These are phyloP conservation scores for Aphidius ervi DNA, from an alignment of 1,140 invertebrate genomes.

Conservation along the genomic window DNA sequence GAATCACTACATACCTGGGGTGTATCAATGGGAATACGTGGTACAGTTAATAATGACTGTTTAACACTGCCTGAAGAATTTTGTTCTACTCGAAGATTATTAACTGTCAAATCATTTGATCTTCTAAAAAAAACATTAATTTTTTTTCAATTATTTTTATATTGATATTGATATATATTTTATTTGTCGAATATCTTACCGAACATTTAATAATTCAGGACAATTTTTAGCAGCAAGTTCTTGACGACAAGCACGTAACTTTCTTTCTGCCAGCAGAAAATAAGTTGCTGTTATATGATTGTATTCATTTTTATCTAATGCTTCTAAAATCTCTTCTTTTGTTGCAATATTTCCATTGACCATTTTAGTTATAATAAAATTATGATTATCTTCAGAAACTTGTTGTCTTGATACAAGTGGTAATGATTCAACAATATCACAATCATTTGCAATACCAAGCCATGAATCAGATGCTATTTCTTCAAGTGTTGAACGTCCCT, in stretches of 20 bases:
- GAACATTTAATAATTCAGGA: slow-evolving; percentile 41
- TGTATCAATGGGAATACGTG: slow-evolving; percentile 59
- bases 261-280: slow-evolving; percentile 92
- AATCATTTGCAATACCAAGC: slow-evolving; percentile 59
- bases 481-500: slow-evolving; percentile 79
- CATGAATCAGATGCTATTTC: slow-evolving; percentile 89
- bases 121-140: slow-evolving; percentile 29
- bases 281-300: slow-evolving; percentile 98
- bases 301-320: slow-evolving; percentile 93
- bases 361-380: slow-evolving; percentile 92
- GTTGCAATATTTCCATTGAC: slow-evolving; percentile 90
- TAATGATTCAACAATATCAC: slow-evolving; percentile 57
- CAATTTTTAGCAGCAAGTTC: slow-evolving; percentile 55
- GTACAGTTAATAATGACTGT: slow-evolving; percentile 56
- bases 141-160: slow-evolving; percentile 4
- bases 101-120: slow-evolving; percentile 37
- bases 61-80: slow-evolving; percentile 42
- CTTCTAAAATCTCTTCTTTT: slow-evolving; percentile 88
- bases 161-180: slow-evolving; percentile 9
- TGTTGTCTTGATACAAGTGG: slow-evolving; percentile 80
- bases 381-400: slow-evolving; percentile 87
- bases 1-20: slow-evolving; percentile 54
- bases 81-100: slow-evolving; percentile 47
- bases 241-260: slow-evolving; percentile 70
- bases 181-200: slow-evolving; percentile 25